Conservation (phyloP, 1,140 invertebrate genomes). For the Saxidomus purpurata region DNA sequence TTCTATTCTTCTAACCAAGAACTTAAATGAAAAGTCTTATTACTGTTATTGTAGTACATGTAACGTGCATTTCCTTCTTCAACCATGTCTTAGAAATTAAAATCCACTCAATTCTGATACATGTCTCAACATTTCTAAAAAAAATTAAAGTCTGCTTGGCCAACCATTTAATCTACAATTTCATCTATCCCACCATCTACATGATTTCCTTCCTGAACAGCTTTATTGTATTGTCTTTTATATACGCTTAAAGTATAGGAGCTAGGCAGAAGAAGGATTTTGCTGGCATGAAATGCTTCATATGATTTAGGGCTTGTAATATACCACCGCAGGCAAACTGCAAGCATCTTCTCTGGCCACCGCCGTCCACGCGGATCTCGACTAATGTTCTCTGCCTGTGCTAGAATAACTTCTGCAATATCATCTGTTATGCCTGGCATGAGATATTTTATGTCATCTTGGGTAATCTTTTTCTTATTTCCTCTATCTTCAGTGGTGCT, state of each 20-base stretch:
- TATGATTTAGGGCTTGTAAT: conserved; percentile 29
- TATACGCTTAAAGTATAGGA: background rate
- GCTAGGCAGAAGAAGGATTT: background rate
- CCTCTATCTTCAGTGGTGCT: too few relatives aligned
- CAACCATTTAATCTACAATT: too few relatives aligned
- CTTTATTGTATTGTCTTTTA: background rate
- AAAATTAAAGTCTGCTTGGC: too few relatives aligned
- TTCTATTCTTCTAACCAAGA: too few relatives aligned
- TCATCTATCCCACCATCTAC: too few relatives aligned
- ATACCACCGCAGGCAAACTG: conserved; percentile 35
- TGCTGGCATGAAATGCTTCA: background rate
- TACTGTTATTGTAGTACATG: too few relatives aligned
- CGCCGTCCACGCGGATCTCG: background rate
- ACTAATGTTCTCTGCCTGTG: background rate
- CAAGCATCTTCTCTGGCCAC: background rate
- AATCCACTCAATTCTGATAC: too few relatives aligned
- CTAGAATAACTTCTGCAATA: conserved; percentile 16
- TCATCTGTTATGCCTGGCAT: conserved; percentile 11
- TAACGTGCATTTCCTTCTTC: too few relatives aligned
- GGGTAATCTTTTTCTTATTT: background rate
- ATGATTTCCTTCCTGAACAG: too few relatives aligned
- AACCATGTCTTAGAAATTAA: too few relatives aligned
- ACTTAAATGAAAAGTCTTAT: too few relatives aligned
- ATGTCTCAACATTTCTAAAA: too few relatives aligned
- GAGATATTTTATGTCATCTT: background rate